Evolutionary conservation across 2,113 vertebrate genomes (phyloP), one percentile per base, ranked within the genome.

Genomic region (Rhynchomys soricoides): DNA sequence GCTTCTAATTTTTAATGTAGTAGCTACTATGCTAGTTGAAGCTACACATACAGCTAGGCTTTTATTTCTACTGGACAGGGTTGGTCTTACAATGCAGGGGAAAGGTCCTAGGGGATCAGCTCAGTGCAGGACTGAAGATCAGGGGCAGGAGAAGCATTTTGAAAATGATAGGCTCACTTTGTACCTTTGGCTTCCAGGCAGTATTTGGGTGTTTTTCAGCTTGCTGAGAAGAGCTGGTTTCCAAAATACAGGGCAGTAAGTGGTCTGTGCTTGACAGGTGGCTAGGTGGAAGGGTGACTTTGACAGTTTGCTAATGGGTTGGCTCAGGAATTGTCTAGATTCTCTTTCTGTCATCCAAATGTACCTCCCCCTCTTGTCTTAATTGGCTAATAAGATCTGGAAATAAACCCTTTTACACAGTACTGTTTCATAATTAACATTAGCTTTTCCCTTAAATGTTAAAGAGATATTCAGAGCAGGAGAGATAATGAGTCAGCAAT

Each of bases 401-500:
- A 55, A 12, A 29, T 83, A 2, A 90, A 62, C 26, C 4, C 37
- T 66, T 79, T 90, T 40, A 12, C 13, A 77, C 24, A 66, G 43
- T 45, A 71, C 17, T 74, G 71, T 37, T 7, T 48, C 87, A 4
- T 52, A 31, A 68, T 74, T 95, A 81, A 95, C 10, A 79, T 6
- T 11, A 92, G 29, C 37, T 70, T n/a, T 94, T 78, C 90, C 75
- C 40, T 78, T 94, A 88, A 91, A 88, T 21, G 95, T 21, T 83
- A 45, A 22, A 59, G 82, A 43, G 57, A 64, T 45, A 31, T 10
- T 85, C 15, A 10, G 55, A 43, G 57, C 57, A 45, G 40, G 82
- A 85, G 26, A 45, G 13, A 40, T 4, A 82, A 64, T 31, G 26
- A 26, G 40, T 64, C 40, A 64, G 26, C 40, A 29, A 45, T 64